Conservation (phyloP, 2,113 vertebrate genomes). For the Melanerpes formicivorus region DNA sequence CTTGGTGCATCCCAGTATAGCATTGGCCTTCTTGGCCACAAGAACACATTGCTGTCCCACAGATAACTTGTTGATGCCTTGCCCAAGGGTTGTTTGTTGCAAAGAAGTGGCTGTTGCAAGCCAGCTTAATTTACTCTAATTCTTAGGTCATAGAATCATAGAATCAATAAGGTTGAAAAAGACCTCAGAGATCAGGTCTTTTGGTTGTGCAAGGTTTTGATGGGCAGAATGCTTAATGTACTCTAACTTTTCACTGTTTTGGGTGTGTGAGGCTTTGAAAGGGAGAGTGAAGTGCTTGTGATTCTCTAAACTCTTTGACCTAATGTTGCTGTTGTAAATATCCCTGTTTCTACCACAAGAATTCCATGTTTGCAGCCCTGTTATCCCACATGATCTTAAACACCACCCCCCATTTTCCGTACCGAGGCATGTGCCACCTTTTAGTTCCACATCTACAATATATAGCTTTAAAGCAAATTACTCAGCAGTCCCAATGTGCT, state of each 20-base stretch:
- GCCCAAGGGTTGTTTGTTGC: rapidly evolving
- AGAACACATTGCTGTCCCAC: too few species aligned
- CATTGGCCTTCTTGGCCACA: too few species aligned
- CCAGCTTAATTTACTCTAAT: not conserved
- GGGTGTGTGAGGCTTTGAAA: not conserved
- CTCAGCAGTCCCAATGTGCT: conserved; percentile 31
- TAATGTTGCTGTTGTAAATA: not conserved
- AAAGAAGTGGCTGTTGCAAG: not conserved
- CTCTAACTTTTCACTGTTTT: not conserved
- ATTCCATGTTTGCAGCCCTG: not conserved
- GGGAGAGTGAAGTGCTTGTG: not conserved
- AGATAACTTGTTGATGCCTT: not conserved
- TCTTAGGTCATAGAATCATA: not conserved
- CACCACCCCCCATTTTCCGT: rapidly evolving
- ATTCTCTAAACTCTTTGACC: not conserved
- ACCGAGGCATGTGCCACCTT: not conserved
- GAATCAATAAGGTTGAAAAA: too few species aligned
- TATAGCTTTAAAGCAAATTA: conserved; percentile 32
- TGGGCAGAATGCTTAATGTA: not conserved
- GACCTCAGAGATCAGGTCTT: not conserved
- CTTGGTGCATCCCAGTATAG: too few species aligned
- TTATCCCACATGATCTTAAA: not conserved
- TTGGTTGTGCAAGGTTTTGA: not conserved
- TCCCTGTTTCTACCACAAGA: not conserved
- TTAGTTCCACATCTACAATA: conserved; percentile 15